phyloP scores from a whole-genome alignment of 2,797 vertebrate genomes.

The Aulostomus chinensis region DNA sequence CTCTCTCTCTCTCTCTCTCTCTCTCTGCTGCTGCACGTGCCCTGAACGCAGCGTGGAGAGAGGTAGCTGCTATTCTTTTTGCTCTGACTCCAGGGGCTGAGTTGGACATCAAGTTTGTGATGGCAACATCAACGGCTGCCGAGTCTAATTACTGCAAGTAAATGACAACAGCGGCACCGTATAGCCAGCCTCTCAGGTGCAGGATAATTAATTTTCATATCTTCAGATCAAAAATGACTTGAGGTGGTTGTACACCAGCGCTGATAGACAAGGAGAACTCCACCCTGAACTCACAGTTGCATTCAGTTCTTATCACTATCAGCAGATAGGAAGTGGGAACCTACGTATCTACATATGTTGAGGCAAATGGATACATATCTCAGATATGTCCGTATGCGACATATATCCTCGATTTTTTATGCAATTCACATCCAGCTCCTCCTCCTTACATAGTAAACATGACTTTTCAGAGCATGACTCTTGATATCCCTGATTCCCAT shows the following conservation, averaged over 20 bases:
- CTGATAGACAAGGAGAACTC: conserved; percentile 57
- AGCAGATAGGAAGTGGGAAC: conserved; percentile 27
- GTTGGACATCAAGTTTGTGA: conserved; percentile 63
- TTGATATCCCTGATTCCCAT: too few species aligned
- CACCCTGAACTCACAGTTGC: conserved; percentile 57
- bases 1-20: too few species aligned
- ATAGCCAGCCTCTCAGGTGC: conserved; percentile 63
- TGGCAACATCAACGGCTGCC: conserved; percentile 77
- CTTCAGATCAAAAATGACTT: conserved; percentile 72
- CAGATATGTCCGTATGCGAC: too few species aligned
- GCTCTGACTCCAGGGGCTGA: conserved; percentile 54
- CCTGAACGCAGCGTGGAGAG: too few species aligned
- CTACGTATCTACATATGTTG: not conserved
- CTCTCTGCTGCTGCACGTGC: too few species aligned
- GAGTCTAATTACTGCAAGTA: conserved; percentile 78
- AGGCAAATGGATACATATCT: not conserved
- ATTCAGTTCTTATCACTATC: conserved; percentile 63
- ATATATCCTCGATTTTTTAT: too few species aligned
- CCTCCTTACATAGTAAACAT: too few species aligned
- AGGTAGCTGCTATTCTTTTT: conserved; percentile 39
- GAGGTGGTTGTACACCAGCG: conserved; percentile 52
- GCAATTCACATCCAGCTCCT: too few species aligned
- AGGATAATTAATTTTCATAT: conserved; percentile 81
- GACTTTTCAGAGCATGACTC: too few species aligned
- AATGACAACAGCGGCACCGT: conserved; percentile 70